Evolutionary conservation across 1,140 invertebrate genomes (phyloP), one percentile per base, ranked within the genome.

Genomic region (Armadillidium nasatum): DNA sequence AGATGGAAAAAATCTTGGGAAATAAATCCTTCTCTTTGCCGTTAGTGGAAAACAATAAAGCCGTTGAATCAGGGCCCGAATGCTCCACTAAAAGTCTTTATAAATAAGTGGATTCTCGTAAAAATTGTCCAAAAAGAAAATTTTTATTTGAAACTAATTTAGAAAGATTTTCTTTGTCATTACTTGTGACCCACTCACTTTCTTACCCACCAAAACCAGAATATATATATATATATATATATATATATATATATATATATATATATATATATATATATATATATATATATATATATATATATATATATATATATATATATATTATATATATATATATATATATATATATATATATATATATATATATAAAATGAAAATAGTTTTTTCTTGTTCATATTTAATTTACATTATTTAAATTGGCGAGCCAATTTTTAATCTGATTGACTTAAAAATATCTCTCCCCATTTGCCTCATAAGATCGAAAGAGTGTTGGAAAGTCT

Each of bases 141-240:
- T 60, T 60, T 60, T 60, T 60, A 60, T 60, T 60, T 60, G 50
- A 60, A 60, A 60, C 50, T 60, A 60, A 60, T 60, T 60, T 60
- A 19, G 50, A 60, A 60, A 60, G 50, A 60, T 60, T 60, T 60
- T 60, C 50, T 60, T 60, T 60, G 50, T 60, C 50, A 60, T 60
- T 60, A 60, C 50, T 15, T 60, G 50, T 60, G 50, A 60, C 50
- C 50, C 11, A 19, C 19, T 60, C 19, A 15, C 50, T 19, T 19
- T 19, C 50, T 13, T 60, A 15, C 11, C 50, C 2, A 3, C 1
- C 50, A 60, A 19, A 2, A 1, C 11, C 11, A 60, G 1, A 60
- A 60, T 60, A 60, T 60, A 60, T 60, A 60, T 60, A 60, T 60
- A 60, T 60, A 60, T 60, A 60, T 60, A 60, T 60, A 60, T 60